Evolutionary conservation across 1,140 invertebrate species (phyloP), one percentile per base, ranked within the genome.

Genomic region (Drosophila jambulina): DNA sequence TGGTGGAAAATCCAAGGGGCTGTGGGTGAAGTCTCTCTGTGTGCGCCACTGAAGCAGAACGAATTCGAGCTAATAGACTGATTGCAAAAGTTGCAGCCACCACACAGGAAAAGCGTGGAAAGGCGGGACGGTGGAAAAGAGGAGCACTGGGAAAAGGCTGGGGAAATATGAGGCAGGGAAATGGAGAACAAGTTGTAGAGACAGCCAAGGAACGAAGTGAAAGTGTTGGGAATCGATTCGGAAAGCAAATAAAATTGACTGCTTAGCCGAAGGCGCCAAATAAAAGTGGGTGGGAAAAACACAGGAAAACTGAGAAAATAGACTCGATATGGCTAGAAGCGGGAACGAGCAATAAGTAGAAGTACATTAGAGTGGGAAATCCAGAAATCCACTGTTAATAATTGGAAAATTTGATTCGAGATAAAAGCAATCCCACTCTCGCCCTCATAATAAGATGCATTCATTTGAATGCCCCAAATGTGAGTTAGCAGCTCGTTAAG

Each of bases 171-270:
- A 36, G 51, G 32, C 43, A 34, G 45, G 43, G 53, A 43, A 13
- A 40, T 27, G 27, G 58, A 36, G 40, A 81, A 23, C 42, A 45
- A 2, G n/a, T 19, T n/a, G 13, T 36, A 56, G 15, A 56, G 53
- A 38, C 21, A 38, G 34, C 15, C 21, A 25, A 10, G 34, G 60
- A 43, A 27, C 25, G 23, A 78, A 84, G 80, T 80, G 84, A 78
- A 78, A 78, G 75, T 78, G 75, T 76, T 81, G 68, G 76, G 67
- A 62, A 80, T 77, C 84, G 80, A 83, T 86, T 80, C 75, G 76
- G 62, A 77, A 78, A 79, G 83, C 82, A 87, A 86, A 86, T 87
- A 87, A 87, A 86, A 68, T 75, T 68, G 75, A 87, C 80, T 80
- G 75, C 49, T 64, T 23, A 58, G 57, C 71, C 46, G 17, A 58